Evolutionary conservation across 2,113 vertebrate genomes (phyloP).

Genomic region (Mellivora capensis): DNA sequence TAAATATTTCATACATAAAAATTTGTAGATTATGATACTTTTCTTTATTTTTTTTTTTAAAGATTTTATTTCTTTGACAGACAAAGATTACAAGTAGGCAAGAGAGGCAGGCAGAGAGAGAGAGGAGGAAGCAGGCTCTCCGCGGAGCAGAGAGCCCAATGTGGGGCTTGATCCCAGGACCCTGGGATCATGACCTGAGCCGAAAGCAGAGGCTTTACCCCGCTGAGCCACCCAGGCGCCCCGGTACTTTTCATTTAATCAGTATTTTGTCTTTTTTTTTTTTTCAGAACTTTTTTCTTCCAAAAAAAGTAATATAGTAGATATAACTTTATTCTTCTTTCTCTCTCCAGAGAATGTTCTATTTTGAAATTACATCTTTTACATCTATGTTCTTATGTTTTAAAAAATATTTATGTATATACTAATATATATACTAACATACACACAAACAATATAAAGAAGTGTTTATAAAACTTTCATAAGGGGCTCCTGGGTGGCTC

Average conservation of each 20-base stretch:
- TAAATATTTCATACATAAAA: neutral
- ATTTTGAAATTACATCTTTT: neutral
- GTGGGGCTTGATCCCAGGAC: no score
- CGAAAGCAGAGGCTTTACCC: no score
- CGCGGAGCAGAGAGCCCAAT: no score
- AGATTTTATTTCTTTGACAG: no score
- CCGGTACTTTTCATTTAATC: neutral
- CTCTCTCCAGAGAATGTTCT: neutral
- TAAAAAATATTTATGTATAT: neutral
- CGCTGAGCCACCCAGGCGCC: no score
- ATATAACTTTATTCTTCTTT: neutral
- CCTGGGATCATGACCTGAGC: no score
- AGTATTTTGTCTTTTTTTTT: slow-evolving; percentile 7
- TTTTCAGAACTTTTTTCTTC: neutral
- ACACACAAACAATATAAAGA: neutral
- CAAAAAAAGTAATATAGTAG: neutral
- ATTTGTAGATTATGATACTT: neutral
- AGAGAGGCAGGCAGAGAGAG: no score
- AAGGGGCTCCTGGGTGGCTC: no score
- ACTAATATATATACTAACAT: neutral
- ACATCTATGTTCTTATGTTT: neutral
- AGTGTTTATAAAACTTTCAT: neutral
- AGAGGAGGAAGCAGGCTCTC: no score
- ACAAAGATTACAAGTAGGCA: no score
- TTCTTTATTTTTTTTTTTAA: neutral